A percentile compares a stretch with the other conserved stretches of the same genome.
Conservation (phyloP, 2,888 invertebrate genomes). For the Drosophila fulvimacula region DNA sequence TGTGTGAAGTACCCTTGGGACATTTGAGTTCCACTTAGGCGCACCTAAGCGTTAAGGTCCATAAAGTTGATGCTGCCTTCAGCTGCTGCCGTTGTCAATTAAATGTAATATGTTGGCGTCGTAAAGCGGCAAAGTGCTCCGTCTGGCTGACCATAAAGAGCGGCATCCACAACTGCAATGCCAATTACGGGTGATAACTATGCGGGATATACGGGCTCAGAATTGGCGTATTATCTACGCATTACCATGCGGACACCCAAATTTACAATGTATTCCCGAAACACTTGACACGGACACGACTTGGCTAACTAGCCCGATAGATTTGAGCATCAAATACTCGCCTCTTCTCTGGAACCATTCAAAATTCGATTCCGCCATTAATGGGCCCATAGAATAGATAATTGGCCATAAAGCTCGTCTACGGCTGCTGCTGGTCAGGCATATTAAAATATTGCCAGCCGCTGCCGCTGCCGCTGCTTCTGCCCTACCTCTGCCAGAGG, state of each 20-base stretch:
- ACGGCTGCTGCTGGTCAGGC: constrained; percentile 59
- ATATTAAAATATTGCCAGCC: constrained; percentile 65
- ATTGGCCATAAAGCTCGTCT: constrained; percentile 77
- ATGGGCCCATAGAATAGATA: constrained; percentile 74
- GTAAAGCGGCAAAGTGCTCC: constrained; percentile 45
- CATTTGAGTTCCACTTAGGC: constrained; percentile 40
- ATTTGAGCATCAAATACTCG: not conserved
- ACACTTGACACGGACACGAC: constrained; percentile 25
- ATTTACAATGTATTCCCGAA: constrained; percentile 23
- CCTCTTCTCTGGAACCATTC: constrained; percentile 39
- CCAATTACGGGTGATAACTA: constrained; percentile 54
- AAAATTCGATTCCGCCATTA: constrained; percentile 66
- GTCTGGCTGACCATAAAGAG: constrained; percentile 49
- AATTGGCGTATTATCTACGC: constrained; percentile 54
- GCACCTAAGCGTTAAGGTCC: not conserved
- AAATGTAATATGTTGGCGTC: constrained; percentile 66
- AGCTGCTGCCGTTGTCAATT: constrained; percentile 61
- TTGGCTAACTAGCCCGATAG: not conserved
- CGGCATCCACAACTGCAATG: constrained; percentile 43
- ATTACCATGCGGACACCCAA: constrained; percentile 51
- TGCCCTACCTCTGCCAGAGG: constrained; percentile 9
- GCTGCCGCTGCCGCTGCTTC: not conserved
- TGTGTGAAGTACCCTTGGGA: constrained; percentile 6
- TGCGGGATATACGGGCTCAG: constrained; percentile 24
- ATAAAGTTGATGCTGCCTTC: constrained; percentile 31